phyloP scores from a whole-genome alignment of 2,797 vertebrate species.

The Columba guinea region DNA sequence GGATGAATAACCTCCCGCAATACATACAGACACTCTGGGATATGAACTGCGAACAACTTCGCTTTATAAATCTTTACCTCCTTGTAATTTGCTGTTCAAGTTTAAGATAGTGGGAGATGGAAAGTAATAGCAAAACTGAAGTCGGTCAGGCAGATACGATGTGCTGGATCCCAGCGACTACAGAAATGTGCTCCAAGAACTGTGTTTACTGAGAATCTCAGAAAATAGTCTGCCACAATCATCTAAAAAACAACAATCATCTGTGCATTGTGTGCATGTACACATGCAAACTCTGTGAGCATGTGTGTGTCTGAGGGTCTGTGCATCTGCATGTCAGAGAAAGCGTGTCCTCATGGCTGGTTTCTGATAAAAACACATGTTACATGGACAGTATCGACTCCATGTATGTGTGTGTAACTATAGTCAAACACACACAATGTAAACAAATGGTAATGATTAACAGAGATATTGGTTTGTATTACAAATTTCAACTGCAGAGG shows the following conservation, averaged over 20 bases:
- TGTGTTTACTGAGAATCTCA: background rate
- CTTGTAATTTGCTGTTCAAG: background rate
- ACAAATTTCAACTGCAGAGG: conserved; percentile 55
- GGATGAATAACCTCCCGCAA: background rate
- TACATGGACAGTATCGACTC: conserved; percentile 26
- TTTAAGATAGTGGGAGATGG: background rate
- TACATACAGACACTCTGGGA: background rate
- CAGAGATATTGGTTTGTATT: conserved; percentile 66
- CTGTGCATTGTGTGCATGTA: background rate
- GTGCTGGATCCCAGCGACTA: background rate
- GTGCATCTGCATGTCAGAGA: background rate
- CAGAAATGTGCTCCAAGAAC: background rate
- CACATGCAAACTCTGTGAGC: background rate
- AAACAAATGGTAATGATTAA: conserved; percentile 78
- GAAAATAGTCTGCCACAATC: background rate
- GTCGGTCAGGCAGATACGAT: background rate
- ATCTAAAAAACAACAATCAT: background rate
- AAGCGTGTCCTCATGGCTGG: background rate
- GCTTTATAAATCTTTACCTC: background rate
- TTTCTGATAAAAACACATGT: conserved; percentile 17
- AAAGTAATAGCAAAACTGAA: background rate
- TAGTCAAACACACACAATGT: conserved; percentile 60
- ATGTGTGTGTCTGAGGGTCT: background rate
- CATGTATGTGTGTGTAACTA: conserved; percentile 26
- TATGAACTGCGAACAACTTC: background rate